Evolutionary conservation across 2,113 vertebrate species (phyloP), one percentile per base, ranked within the genome.

Genomic region (Lampris incognitus): DNA sequence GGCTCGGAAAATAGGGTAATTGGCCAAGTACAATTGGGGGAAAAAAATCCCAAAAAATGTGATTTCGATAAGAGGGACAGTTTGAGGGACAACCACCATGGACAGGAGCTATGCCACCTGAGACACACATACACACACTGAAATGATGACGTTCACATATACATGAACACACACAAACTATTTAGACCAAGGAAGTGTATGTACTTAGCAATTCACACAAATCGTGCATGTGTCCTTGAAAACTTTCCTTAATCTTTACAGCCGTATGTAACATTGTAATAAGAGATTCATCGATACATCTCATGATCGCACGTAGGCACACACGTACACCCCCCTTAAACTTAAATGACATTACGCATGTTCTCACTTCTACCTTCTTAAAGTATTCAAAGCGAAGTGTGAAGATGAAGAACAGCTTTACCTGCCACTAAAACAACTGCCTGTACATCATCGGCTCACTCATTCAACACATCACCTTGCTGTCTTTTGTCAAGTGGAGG

Each of bases 401-500:
- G 55, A 83, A 78, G n/a, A 74, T 48, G 59, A 72, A 70, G 72
- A 59, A 36, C 9, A 54, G 6, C 37, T 13, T 72, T 60, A 52
- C 42, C 79, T 74, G 56, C 73, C 75, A 81, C 55, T 56, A 36
- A 49, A 64, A 64, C 42, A 64, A 64, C 62, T 36, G 62, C 46
- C 8, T 24, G 13, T 64, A 10, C 44, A 24, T 86, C 82, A 85
- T 74, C 65, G 84, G 65, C 76, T 71, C 48, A 36, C 82, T 56
- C 6, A 49, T 52, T 74, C 63, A 76, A 81, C 76, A 85, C 73
- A 76, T 95, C 94, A 95, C 95, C 94, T 95, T 95, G 93, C 94
- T 95, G 95, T 92, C 92, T 69, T 51, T 60, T 64, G 76, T 82
- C 52, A 76, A 84, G 81, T 40, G 58, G 67, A 95, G 92, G 94